phyloP scores from a whole-genome alignment of 2,113 vertebrate species.

The Brevimyrus niger region DNA sequence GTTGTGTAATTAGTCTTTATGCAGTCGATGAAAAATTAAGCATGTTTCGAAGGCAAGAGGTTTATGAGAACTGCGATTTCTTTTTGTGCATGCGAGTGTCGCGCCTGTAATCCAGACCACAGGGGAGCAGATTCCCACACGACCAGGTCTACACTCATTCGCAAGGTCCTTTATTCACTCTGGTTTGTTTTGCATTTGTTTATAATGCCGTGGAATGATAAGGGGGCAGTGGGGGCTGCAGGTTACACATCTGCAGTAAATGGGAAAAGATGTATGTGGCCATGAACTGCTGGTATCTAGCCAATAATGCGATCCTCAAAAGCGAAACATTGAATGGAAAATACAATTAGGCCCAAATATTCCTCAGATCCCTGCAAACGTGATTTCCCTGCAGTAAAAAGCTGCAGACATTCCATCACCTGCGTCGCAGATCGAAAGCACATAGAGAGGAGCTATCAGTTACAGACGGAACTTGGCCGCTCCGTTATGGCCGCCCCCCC shows the following conservation, averaged over 20 bases:
- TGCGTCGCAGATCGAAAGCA: not conserved
- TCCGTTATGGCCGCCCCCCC: not conserved
- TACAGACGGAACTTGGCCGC: not conserved
- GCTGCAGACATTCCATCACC: slow-evolving; percentile 39
- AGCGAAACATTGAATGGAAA: slow-evolving; percentile 60
- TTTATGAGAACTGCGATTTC: not conserved
- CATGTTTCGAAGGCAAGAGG: not conserved
- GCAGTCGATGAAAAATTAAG: not conserved
- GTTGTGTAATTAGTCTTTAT: not conserved
- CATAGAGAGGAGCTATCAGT: not conserved
- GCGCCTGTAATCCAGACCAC: not conserved
- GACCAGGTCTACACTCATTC: not conserved
- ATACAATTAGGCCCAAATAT: slow-evolving; percentile 50
- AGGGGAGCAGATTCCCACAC: not conserved
- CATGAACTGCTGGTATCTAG: slow-evolving; percentile 54
- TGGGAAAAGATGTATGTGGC: slow-evolving; percentile 49
- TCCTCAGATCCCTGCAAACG: slow-evolving; percentile 47
- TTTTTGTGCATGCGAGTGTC: not conserved
- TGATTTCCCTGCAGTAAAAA: slow-evolving; percentile 44
- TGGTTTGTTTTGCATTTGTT: not conserved
- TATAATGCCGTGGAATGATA: slow-evolving; percentile 40
- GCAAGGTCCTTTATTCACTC: not conserved
- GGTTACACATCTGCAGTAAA: slow-evolving; percentile 65
- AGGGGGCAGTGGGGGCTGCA: slow-evolving; percentile 49
- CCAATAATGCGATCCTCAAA: slow-evolving; percentile 57